A percentile compares a stretch with the other conserved stretches of the same genome.
phyloP scores from a whole-genome alignment of 2,113 vertebrate species.

The Passerina amoena region DNA sequence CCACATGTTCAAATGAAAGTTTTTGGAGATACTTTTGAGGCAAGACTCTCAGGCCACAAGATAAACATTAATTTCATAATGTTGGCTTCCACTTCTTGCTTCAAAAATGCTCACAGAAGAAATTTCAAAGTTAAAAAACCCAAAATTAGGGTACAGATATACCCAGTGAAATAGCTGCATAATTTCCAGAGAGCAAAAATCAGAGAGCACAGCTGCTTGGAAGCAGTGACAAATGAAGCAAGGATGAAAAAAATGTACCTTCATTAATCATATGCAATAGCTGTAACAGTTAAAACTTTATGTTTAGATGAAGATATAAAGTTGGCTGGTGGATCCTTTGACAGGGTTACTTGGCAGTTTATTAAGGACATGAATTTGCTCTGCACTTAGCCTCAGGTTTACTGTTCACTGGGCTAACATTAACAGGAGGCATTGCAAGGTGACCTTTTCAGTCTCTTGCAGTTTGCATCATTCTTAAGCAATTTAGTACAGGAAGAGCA shows the following conservation, averaged over 20 bases:
- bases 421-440: conserved; percentile 34
- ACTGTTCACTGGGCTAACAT: conserved; percentile 15
- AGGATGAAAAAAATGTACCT: background rate
- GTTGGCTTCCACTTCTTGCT: background rate
- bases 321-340: background rate
- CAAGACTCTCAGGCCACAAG: background rate
- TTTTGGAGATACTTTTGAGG: background rate
- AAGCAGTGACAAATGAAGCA: background rate
- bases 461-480: conserved; percentile 54
- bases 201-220: background rate
- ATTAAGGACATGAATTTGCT: background rate
- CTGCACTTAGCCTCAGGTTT: background rate
- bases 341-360: background rate
- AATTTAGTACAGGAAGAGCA: conserved; percentile 26
- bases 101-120: background rate
- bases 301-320: background rate
- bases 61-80: background rate
- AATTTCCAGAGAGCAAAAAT: background rate
- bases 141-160: background rate
- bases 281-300: background rate
- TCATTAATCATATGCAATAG: background rate
- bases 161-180: background rate
- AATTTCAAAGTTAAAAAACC: background rate
- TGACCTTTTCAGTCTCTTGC: conserved; percentile 65
- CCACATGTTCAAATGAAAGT: background rate